Percentiles rank a stretch among this genome's conserved stretches.
Evolutionary conservation across 2,113 vertebrate genomes (phyloP).

Genomic region (Dicaeum eximium): DNA sequence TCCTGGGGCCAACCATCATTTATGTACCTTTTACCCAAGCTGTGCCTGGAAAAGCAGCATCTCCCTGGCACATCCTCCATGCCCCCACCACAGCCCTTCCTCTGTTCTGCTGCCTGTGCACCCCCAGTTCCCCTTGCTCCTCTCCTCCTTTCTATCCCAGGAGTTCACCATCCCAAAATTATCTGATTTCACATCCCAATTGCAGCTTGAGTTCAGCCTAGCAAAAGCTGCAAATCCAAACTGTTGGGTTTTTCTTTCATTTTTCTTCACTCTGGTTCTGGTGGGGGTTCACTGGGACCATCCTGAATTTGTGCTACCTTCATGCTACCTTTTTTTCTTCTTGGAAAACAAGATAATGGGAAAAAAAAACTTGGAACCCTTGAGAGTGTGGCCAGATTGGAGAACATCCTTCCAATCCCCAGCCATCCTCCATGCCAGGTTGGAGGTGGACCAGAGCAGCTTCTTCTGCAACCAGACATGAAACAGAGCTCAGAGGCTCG

Average conservation of each 20-base stretch:
- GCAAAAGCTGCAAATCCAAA: background rate
- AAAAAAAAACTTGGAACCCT: fast-evolving
- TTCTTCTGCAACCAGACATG: background rate
- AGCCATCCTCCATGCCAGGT: fast-evolving
- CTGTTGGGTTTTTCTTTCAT: background rate
- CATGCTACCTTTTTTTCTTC: background rate
- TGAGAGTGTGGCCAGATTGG: fast-evolving
- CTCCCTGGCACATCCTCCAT: background rate
- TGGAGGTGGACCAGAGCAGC: background rate
- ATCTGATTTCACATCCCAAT: background rate
- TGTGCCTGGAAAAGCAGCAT: fast-evolving
- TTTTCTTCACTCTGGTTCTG: background rate
- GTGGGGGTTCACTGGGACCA: fast-evolving
- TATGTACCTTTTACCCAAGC: background rate
- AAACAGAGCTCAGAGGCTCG: background rate
- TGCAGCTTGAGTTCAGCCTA: background rate
- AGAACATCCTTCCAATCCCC: background rate
- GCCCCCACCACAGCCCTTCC: background rate
- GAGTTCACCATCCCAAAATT: background rate
- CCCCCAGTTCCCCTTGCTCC: background rate
- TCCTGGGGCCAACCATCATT: background rate
- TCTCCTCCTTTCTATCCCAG: background rate
- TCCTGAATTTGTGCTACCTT: background rate
- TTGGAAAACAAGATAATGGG: background rate
- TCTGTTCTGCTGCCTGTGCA: background rate